These are phyloP conservation scores for Diadema setosum DNA, from an alignment of 35 echinoderm and acorn worm species.

Conservation along the genomic window DNA sequence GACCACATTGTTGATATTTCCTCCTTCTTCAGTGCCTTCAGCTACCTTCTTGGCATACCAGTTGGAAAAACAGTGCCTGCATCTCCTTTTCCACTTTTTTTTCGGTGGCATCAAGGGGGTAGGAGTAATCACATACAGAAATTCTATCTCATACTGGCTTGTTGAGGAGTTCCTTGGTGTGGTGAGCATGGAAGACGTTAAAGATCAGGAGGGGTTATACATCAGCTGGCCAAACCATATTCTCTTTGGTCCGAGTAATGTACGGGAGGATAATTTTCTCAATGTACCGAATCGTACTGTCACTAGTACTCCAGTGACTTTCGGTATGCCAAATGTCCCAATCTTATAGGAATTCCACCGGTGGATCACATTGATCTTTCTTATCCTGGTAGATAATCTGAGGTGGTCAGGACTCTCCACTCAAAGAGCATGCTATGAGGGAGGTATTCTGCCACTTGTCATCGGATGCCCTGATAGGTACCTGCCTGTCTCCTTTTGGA, in stretches of 20 bases:
- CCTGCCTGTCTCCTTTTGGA: not conserved
- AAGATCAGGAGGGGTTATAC: not conserved
- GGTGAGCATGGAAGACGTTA: constrained; percentile 7
- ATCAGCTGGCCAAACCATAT: not conserved
- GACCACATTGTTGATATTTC: too few species aligned
- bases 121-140: not conserved
- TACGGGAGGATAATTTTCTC: not conserved
- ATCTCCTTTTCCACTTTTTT: constrained; percentile 3
- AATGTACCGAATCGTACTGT: too few species aligned
- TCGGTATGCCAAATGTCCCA: too few species aligned
- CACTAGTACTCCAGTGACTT: too few species aligned
- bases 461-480: too few species aligned
- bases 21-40: not conserved
- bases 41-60: not conserved
- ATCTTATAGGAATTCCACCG: too few species aligned
- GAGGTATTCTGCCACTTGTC: too few species aligned
- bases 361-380: too few species aligned
- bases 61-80: not conserved
- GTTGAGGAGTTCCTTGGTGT: not conserved
- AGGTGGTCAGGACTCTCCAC: too few species aligned
- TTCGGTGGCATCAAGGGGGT: not conserved
- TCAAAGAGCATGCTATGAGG: too few species aligned
- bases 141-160: not conserved
- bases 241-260: not conserved
- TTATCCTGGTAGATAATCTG: too few species aligned